phyloP scores from a whole-genome alignment of 2,888 invertebrate genomes.

The Andrena camellia region DNA sequence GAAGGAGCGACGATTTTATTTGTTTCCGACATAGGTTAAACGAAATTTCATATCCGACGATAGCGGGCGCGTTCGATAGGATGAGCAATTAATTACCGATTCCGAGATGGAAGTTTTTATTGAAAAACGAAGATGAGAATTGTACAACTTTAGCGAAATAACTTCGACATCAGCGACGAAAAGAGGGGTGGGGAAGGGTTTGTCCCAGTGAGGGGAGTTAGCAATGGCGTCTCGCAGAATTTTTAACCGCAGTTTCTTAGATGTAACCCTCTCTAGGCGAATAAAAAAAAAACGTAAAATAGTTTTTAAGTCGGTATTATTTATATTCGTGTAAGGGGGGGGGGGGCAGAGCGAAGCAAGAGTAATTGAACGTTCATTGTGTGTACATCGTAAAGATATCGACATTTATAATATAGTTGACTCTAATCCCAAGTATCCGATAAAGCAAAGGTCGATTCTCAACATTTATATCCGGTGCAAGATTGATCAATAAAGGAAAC shows the following conservation, averaged over 20 bases:
- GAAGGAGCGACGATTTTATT: conserved; percentile 23
- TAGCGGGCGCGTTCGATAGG: conserved; percentile 23
- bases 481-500: conserved; percentile 64
- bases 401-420: conserved; percentile 79
- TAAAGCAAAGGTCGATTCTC: conserved; percentile 72
- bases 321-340: conserved; percentile 82
- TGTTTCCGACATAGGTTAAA: conserved; percentile 13
- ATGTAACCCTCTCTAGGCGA: conserved; percentile 71
- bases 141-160: conserved; percentile 60
- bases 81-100: conserved; percentile 9
- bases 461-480: conserved; percentile 79
- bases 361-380: conserved; percentile 81
- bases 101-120: background rate
- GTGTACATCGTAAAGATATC: conserved; percentile 80
- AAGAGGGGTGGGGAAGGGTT: conserved; percentile 1
- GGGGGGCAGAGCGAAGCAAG: conserved; percentile 72
- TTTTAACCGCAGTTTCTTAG: conserved; percentile 69
- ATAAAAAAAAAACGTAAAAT: conserved; percentile 70
- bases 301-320: conserved; percentile 84
- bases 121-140: background rate
- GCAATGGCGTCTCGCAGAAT: conserved; percentile 51
- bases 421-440: conserved; percentile 78
- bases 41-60: conserved; percentile 39
- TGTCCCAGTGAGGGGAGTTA: conserved; percentile 28
- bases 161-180: conserved; percentile 37